Evolutionary conservation across 92 coral and sea anemone genomes (phyloP), one percentile per base, ranked within the genome.

Genomic region (Actinostola sp.): DNA sequence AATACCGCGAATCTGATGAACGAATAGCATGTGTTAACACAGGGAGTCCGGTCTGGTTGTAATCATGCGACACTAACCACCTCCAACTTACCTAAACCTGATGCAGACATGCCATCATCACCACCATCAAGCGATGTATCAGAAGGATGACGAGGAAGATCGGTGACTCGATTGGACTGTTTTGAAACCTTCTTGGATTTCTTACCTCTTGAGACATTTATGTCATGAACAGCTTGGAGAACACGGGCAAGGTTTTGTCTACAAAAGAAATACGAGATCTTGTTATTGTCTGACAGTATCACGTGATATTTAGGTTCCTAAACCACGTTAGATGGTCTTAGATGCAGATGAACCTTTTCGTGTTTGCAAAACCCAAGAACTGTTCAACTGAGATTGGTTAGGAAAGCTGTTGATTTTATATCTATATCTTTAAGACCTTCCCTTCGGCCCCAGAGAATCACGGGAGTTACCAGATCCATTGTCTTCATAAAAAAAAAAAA

Each of bases 211-310:
- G 82, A 54, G 0, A 87, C 76, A 81, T 94, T 94, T 52, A 86
- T 83, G 20, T 85, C 88, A 38, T 92, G 93, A 2, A 94, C 98
- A 2, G 98, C 89, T 67, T 94, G 86, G 82, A 94, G 90, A 31
- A 94, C 96, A 25, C 98, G 97, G 35, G 85, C 92, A 17, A 97
- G 86, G 85, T 94, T 93, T 69, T 83, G 71, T 69, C 98, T 94
- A 41, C 1, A 74, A 66, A 26, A 36, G 67, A 39, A n/a, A n/a
- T n/a, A 3, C 2, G n/a, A 3, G 25, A 29, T 3, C 19, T 48
- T 6, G 44, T 6, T 39, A 39, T 39, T 14, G 7, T 14, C 44
- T 39, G 44, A 39, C 14, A 14, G 7, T 39, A 39, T 39, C 44
- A 39, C 14, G 7, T 39, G 8, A 39, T 7, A 7, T 6, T 39